phyloP scores from a whole-genome alignment of 2,113 vertebrate genomes.

The Cyanoderma ruficeps region DNA sequence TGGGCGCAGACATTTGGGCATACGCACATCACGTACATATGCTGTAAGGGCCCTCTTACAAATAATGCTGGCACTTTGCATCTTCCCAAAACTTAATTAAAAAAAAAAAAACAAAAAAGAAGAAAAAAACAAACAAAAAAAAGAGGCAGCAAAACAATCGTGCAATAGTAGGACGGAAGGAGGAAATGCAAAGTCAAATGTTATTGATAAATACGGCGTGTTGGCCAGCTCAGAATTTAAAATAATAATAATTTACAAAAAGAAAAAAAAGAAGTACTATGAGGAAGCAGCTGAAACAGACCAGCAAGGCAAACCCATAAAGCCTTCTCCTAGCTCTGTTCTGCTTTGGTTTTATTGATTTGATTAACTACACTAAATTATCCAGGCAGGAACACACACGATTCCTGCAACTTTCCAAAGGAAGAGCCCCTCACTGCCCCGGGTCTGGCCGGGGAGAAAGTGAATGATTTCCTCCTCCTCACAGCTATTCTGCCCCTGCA shows the following conservation, averaged over 20 bases:
- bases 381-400: background rate
- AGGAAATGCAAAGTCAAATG: background rate
- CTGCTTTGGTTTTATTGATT: conserved; percentile 13
- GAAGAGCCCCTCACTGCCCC: background rate
- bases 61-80: background rate
- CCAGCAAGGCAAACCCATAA: background rate
- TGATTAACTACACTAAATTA: conserved; percentile 25
- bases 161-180: background rate
- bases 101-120: too few species aligned
- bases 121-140: too few species aligned
- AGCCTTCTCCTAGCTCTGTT: background rate
- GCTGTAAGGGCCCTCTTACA: background rate
- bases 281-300: background rate
- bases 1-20: conserved; percentile 10
- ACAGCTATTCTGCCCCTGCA: background rate
- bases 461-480: background rate
- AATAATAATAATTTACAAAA: background rate
- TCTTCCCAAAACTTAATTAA: background rate
- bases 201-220: rapidly evolving
- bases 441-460: background rate
- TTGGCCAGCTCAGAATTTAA: background rate
- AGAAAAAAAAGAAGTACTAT: background rate
- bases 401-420: conserved; percentile 30
- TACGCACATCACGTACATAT: background rate
- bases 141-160: background rate